Base-by-base conservation (phyloP, 2,888 invertebrate species). In the Drosophila parthenogenetica region DNA sequence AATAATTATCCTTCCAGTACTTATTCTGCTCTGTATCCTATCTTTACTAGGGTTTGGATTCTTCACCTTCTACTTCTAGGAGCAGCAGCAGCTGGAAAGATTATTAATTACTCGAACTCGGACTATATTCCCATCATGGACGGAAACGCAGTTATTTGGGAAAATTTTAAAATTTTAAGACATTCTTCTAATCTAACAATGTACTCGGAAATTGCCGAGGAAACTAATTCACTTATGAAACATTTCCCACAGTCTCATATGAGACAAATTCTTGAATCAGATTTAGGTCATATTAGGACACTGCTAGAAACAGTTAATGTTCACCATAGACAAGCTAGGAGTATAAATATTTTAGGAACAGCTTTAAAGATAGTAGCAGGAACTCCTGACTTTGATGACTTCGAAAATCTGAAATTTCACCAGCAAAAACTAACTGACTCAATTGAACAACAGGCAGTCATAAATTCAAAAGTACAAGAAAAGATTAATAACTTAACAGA, bases 81-180 rank as follows among this genome's bases (percentile, higher is more conserved):
- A 10, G 19, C 22, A 45, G 1, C 13, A 14, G n/a, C 25, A 10
- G 7, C 4, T 1, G 42, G 25, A 11, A 14, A 25, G 2, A 29
- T 64, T n/a, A 69, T 39, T 2, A 60, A 69, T 14, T 64, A 50
- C 22, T n/a, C 53, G 7, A 14, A 42, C n/a, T 37, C 51, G 1
- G 19, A 70, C 10, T 66, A 70, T 17, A 62, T 61, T 3, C 58
- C 62, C 2, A 42, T 70, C 1, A 45, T 46, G 22, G 69, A 65
- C 39, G 65, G 65, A 16, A 14, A 61, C 22, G 58, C 32, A 8
- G 19, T 43, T 2, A 48, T 70, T 22, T 66, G 69, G 65, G 29
- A 29, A 2, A 42, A 50, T 5, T 58, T 45, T 11, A 3, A 53
- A n/a, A 29, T 49, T 17, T 14, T 68, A 16, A 37, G 16, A 43